These are phyloP conservation scores for Hyperoodon ampullatus DNA, from an alignment of 2,113 vertebrate species.

Conservation along the genomic window DNA sequence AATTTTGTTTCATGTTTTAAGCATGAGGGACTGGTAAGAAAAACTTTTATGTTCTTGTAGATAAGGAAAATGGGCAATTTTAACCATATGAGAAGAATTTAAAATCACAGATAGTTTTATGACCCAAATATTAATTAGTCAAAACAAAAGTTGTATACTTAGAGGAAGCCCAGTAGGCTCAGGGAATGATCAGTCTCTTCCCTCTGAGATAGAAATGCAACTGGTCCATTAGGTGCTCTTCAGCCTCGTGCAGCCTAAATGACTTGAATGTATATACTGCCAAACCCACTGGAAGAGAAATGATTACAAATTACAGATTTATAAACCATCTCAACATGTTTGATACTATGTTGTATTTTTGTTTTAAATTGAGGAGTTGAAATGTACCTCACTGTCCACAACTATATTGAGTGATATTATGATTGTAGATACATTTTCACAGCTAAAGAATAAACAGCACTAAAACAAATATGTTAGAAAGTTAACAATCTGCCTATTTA, in stretches of 20 bases:
- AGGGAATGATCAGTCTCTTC: not conserved
- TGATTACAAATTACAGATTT: not conserved
- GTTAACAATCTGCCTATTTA: not conserved
- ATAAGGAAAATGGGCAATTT: not conserved
- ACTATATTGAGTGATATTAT: not conserved
- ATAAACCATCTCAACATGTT: not conserved
- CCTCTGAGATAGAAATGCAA: not conserved
- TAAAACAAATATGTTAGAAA: not conserved
- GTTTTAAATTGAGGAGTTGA: not conserved
- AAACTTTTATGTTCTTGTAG: not conserved
- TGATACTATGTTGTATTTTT: not conserved
- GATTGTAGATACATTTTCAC: not conserved
- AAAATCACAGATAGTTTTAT: not conserved
- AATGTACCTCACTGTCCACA: not conserved
- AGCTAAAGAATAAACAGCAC: not conserved
- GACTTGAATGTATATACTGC: not conserved
- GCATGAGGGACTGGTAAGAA: not conserved
- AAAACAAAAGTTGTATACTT: not conserved
- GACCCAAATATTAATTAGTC: not conserved
- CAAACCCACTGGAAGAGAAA: not conserved
- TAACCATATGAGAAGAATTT: not conserved
- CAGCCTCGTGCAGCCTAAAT: not conserved
- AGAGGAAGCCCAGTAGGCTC: not conserved
- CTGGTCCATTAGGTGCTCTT: not conserved
- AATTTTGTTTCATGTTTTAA: constrained; percentile 2